A percentile compares a stretch with the other conserved stretches of the same genome.
These are phyloP conservation scores for Tyrannus savana DNA, from an alignment of 2,113 vertebrate species.

Conservation along the genomic window DNA sequence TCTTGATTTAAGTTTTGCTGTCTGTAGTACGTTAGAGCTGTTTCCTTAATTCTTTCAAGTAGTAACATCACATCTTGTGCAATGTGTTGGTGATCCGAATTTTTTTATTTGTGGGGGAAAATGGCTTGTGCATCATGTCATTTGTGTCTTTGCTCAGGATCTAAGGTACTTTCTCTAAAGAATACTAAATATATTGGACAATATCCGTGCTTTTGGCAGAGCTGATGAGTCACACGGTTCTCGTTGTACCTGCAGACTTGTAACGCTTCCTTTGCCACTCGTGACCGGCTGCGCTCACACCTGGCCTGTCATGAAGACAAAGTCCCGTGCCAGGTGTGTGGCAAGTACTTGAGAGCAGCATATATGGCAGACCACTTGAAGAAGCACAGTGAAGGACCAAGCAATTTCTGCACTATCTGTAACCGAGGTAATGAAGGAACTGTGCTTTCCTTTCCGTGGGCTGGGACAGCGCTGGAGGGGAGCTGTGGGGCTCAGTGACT, in stretches of 20 bases:
- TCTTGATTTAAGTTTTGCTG: neutral
- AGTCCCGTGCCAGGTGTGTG: constrained; percentile 98
- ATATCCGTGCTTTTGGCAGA: neutral
- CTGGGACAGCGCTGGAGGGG: neutral
- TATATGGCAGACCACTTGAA: constrained; percentile 99
- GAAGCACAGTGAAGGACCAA: constrained; percentile 97
- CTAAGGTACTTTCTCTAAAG: neutral
- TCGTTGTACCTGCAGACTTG: constrained; percentile 87
- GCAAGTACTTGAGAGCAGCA: constrained; percentile 94
- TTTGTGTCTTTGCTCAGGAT: neutral
- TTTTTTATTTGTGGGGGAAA: neutral
- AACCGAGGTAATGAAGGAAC: constrained; percentile 90
- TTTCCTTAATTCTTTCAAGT: neutral
- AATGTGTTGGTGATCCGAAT: neutral
- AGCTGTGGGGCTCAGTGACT: neutral
- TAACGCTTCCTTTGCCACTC: constrained; percentile 96
- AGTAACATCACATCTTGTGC: neutral
- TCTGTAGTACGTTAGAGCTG: neutral
- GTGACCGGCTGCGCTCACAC: constrained; percentile 97
- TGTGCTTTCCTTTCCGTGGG: neutral
- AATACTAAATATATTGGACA: neutral
- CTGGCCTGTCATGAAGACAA: constrained; percentile 98
- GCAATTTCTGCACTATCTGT: constrained; percentile 99
- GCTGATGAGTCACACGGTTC: constrained; percentile 3
- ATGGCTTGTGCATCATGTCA: neutral